These are phyloP conservation scores for Fratercula arctica DNA, from an alignment of 2,797 vertebrate species.

Conservation along the genomic window DNA sequence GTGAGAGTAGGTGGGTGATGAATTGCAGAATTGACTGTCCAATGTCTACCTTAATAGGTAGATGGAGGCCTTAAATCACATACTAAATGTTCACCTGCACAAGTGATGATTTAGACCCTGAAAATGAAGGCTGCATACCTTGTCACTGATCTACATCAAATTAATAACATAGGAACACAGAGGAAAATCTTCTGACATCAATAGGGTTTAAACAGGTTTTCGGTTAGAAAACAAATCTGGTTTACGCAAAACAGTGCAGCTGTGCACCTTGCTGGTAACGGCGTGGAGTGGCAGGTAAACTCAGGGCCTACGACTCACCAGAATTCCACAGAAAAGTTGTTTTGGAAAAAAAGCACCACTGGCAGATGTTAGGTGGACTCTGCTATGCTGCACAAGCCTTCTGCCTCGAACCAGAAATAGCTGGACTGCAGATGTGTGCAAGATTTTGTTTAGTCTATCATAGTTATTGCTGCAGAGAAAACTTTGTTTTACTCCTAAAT, in stretches of 20 bases:
- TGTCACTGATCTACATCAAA: background rate
- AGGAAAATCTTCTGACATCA: background rate
- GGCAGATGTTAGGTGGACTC: background rate
- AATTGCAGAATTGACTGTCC: background rate
- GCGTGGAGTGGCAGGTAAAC: background rate
- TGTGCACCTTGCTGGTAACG: background rate
- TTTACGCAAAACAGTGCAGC: background rate
- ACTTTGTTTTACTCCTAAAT: background rate
- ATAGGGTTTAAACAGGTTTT: background rate
- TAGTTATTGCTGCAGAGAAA: background rate
- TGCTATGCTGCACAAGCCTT: background rate
- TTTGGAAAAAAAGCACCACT: background rate
- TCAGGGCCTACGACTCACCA: background rate
- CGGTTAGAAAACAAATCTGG: background rate
- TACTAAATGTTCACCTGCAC: background rate
- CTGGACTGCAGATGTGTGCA: background rate
- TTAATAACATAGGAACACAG: background rate
- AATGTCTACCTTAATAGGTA: background rate
- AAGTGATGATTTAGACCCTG: background rate
- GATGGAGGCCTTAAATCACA: background rate
- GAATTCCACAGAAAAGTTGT: background rate
- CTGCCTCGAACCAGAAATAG: background rate
- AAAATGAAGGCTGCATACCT: background rate
- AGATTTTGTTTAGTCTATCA: constrained; percentile 48
- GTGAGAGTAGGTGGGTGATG: background rate